Base-by-base conservation (phyloP, 2,888 invertebrate genomes). In the Diarsia brunnea region DNA sequence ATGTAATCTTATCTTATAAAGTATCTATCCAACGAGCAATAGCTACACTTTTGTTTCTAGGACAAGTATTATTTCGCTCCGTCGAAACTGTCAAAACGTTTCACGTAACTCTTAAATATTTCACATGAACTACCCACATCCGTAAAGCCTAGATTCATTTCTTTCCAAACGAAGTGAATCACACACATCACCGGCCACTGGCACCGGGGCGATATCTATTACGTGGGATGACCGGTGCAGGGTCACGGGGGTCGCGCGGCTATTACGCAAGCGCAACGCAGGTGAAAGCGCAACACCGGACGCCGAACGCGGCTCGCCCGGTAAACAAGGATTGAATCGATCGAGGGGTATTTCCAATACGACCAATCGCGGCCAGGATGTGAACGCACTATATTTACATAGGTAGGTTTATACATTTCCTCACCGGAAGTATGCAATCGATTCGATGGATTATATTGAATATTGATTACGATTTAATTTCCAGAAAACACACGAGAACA, bases 301-400 rank as follows among this genome's bases (percentile, higher is more conserved):
- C 60, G 61, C 4, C 67, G 51, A 64, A 24, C 55, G 55, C 55
- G 7, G 49, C 61, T n/a, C 43, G 64, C 60, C 70, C 70, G 78
- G 81, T 84, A 81, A 83, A 87, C 64, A n/a, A 73, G 89, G 87
- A 87, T 88, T 82, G 38, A 71, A 69, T 73, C 78, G 68, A 65
- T 53, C 45, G 63, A 45, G 27, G 67, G 85, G 79, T 51, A 74
- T 83, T 79, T 68, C 84, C 86, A 69, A 74, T 60, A 51, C 53
- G 24, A 65, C 60, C 58, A 53, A 65, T 14, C 55, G 38, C 67
- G 16, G 68, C 60, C 82, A 79, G 66, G 68, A 81, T 77, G 47
- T 63, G 21, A 68, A 45, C 27, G 11, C 24, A 67, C 8, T 70
- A 63, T 11, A 14, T 43, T 27, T 45, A 69, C 19, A 8, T 19